Conservation (phyloP, 2,797 vertebrate genomes). For the Xenentodon cancila region DNA sequence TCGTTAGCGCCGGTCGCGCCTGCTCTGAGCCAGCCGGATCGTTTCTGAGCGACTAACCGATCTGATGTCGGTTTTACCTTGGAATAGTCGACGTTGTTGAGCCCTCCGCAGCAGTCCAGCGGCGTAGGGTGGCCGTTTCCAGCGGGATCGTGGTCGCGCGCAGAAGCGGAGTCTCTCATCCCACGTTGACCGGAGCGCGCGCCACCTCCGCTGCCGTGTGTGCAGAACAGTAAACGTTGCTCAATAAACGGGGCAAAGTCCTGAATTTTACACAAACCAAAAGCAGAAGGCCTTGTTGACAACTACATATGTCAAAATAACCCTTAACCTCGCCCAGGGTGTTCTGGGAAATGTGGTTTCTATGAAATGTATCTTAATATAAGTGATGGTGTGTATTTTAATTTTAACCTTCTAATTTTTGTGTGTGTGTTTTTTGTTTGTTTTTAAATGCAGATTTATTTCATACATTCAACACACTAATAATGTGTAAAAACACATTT, state of each 20-base stretch:
- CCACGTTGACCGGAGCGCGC: not conserved
- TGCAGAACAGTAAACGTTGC: slow-evolving; percentile 5
- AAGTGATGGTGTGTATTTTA: not conserved
- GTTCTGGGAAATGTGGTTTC: slow-evolving; percentile 63
- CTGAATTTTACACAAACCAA: not conserved
- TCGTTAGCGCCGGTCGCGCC: too few relatives aligned
- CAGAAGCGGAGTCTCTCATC: slow-evolving; percentile 44
- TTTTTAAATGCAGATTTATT: not conserved
- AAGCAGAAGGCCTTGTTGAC: not conserved
- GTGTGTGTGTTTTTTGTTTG: not conserved
- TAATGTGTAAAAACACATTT: not conserved
- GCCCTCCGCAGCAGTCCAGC: slow-evolving; percentile 81
- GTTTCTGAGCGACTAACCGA: accelerated
- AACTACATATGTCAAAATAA: slow-evolving; percentile 1
- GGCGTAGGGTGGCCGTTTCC: not conserved
- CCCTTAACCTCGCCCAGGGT: slow-evolving; percentile 35
- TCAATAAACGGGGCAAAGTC: slow-evolving; percentile 17
- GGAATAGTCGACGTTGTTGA: slow-evolving; percentile 80
- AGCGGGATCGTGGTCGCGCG: slow-evolving; percentile 3
- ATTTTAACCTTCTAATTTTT: too few relatives aligned
- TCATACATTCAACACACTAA: not conserved
- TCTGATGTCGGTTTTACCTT: slow-evolving; percentile 66
- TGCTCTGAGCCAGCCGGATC: not conserved
- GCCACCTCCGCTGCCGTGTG: not conserved
- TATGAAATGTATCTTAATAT: not conserved